Base-by-base conservation (phyloP, 2,888 invertebrate species). In the Drosophila histrio region DNA sequence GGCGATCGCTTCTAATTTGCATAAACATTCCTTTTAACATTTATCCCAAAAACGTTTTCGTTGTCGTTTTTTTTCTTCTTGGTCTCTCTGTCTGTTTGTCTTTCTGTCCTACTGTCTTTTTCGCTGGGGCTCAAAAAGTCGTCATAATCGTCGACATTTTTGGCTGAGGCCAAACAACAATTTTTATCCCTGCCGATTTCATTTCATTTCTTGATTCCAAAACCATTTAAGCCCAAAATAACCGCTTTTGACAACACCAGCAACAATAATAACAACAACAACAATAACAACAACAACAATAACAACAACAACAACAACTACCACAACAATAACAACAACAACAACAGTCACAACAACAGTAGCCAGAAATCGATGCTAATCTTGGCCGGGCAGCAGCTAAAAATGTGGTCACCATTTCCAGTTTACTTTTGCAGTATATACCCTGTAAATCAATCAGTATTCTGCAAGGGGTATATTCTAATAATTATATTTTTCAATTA, bases 21-120 rank as follows among this genome's bases (percentile, higher is more conserved):
- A 88, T 88, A 88, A 88, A 88, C 89, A 89, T 88, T 88, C 87
- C 76, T 81, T 79, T 86, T 87, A 87, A 89, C 87, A 86, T 87
- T 87, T 83, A 88, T 79, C 88, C 84, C 79, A 86, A 84, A 84
- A 88, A 83, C 84, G 87, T 73, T 86, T 85, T 87, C 69, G 80
- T 66, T 86, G 87, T 86, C 66, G 54, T 54, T 52, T 58, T 39
- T 49, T 46, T 57, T 57, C 19, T n/a, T 19, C 7, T 28, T 26
- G 2, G 5, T 26, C 11, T 19, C 4, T 26, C 17, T 36, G 19
- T 54, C 13, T 68, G 19, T 61, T 47, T 58, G 24, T 52, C n/a
- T 60, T 43, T 44, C 36, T 61, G 24, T 52, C 49, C 7, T 5
- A 6, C 24, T 4, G 22, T 26, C 24, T n/a, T 59, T 52, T 62